A percentile compares a stretch with the other conserved stretches of the same genome.
phyloP scores from a whole-genome alignment of 2,113 vertebrate species.

The Crotalus helleri region DNA sequence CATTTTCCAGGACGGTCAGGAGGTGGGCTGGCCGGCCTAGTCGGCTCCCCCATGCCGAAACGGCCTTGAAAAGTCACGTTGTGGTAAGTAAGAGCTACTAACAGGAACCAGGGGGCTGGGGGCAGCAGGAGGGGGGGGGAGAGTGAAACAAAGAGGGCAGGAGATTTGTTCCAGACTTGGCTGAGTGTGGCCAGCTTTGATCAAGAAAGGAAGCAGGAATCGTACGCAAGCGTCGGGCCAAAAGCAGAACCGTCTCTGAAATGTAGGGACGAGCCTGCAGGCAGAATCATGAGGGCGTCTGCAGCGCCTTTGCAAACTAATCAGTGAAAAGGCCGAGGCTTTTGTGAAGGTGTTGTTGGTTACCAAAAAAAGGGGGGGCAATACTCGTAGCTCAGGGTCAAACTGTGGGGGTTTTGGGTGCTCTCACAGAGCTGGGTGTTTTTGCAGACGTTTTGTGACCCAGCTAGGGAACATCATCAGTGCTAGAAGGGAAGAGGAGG shows the following conservation, averaged over 20 bases:
- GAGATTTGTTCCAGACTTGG: neutral
- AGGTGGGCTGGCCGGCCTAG: neutral
- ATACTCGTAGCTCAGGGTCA: too few relatives aligned
- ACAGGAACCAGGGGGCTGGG: neutral
- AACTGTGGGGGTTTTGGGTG: too few relatives aligned
- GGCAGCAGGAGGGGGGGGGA: rapidly evolving
- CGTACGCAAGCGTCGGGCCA: rapidly evolving
- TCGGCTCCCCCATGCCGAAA: neutral
- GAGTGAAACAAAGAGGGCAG: neutral
- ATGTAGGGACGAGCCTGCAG: neutral
- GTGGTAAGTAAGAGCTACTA: neutral
- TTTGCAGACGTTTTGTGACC: too few relatives aligned
- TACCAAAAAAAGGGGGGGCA: too few relatives aligned
- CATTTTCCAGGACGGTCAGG: conserved; percentile 1
- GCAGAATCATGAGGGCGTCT: neutral
- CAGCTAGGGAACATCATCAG: too few relatives aligned
- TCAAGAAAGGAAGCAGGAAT: neutral
- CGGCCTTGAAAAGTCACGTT: neutral
- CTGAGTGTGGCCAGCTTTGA: neutral
- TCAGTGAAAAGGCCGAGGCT: too few relatives aligned
- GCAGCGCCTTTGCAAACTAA: too few relatives aligned
- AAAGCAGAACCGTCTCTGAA: neutral
- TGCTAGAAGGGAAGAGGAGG: too few relatives aligned
- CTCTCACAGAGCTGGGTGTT: too few relatives aligned
- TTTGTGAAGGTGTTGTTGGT: neutral